Evolutionary conservation across 2,888 invertebrate genomes (phyloP), one percentile per base, ranked within the genome.

Genomic region (Ophion costatus): DNA sequence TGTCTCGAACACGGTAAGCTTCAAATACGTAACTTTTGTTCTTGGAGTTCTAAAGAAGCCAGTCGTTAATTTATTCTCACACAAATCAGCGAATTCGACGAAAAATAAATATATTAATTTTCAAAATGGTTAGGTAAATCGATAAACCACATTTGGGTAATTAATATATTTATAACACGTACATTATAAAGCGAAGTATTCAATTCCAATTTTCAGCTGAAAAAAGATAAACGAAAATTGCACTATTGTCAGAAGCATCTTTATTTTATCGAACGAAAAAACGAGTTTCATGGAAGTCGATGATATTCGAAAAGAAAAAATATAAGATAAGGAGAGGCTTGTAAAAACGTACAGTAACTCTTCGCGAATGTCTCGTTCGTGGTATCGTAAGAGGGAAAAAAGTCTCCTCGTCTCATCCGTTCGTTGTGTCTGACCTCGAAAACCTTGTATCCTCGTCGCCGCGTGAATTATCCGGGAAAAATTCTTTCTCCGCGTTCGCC

Each of bases 401-500:
- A 61, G 51, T 38, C 22, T 22, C 71, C 17, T 67, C 59, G 45
- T 51, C 45, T 63, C n/a, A 42, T 11, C 66, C 17, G 29, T 84
- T 69, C 63, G 80, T 74, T 74, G 56, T 74, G 33, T 81, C 51
- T 42, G 22, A 33, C 9, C 42, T 67, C 10, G 51, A 7, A 20
- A 66, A 51, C 45, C 51, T 73, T 73, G 67, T 51, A 20, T 20
- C 67, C 61, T 42, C 38, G 24, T 66, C 33, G 20, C 11, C 11
- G 14, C 45, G 59, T 11, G 66, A 38, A 71, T 76, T 71, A 20
- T 76, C 51, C 71, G 33, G 64, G 6, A 61, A 61, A 80, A 66
- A 71, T 51, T 87, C 84, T 80, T 88, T 88, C 14, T 82, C 86
- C 7, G 83, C 87, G 42, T 88, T 88, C 10, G 80, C 80, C 42